Evolutionary conservation across 1,140 invertebrate genomes (phyloP), one percentile per base, ranked within the genome.

Genomic region (Adelges cooleyi): DNA sequence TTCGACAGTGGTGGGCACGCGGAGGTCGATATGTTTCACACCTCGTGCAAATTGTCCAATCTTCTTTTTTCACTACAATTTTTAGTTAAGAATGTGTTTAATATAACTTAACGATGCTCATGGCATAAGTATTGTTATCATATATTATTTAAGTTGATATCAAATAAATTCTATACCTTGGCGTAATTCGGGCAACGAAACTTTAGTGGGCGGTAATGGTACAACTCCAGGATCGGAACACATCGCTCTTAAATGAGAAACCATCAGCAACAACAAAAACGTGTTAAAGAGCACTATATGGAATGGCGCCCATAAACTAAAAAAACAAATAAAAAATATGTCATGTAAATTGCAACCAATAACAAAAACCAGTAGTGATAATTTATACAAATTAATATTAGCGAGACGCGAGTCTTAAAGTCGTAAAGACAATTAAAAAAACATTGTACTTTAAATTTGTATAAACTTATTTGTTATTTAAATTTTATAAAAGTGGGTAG

Each of bases 181-280:
- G 82, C 79, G 76, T 89, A 86, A 70, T 86, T 92, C 89, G n/a
- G 89, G 90, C 76, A 92, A 91, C 72, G 92, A 89, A 69, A 91
- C 78, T 69, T 83, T 82, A 69, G 80, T 87, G 67, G 84, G 82
- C 10, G 89, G 87, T 62, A 94, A 75, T 17, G 90, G 91, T 46
- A 95, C 87, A 67, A 87, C 84, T 10, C 91, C 91, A 36, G 91
- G 91, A 79, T 95, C 91, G 53, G 87, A 90, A 68, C 90, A 83
- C 46, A 92, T 90, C 15, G 91, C 89, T 73, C 89, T 81, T 10
- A 89, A 71, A 75, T 94, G 91, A 11, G 90, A 81, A 73, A 90
- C 83, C 52, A 81, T 76, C 48, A 90, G 74, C 25, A 93, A 73
- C 70, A 92, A 84, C 65, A 93, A 77, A 18, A 92, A 76, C 1